Conservation (phyloP, 2,113 vertebrate species). For the Muntiacus muntjak region DNA sequence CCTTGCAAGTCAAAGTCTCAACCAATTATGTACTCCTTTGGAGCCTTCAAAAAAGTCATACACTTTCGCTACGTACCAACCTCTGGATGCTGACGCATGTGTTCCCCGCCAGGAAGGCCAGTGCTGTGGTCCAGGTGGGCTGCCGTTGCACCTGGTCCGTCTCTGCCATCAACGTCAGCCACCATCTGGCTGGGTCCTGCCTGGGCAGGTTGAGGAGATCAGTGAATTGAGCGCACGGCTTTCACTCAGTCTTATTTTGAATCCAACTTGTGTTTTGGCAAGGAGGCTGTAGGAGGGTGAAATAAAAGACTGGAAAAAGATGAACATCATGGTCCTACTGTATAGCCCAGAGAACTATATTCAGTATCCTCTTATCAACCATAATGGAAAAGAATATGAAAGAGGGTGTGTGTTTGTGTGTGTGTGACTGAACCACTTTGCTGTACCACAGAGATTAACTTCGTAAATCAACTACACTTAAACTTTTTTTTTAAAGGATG, state of each 20-base stretch:
- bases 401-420: not conserved
- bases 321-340: not conserved
- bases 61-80: rapidly evolving
- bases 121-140: rapidly evolving
- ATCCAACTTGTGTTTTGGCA: not conserved
- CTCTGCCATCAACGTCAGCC: rapidly evolving
- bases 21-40: not conserved
- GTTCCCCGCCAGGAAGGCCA: rapidly evolving
- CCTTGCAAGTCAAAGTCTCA: not conserved
- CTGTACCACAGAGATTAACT: not conserved
- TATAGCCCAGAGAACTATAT: not conserved
- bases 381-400: not conserved
- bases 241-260: not conserved
- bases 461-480: not conserved
- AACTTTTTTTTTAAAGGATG: not conserved
- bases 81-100: rapidly evolving
- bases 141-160: rapidly evolving
- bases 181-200: rapidly evolving
- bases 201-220: rapidly evolving
- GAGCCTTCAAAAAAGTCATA: not conserved
- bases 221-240: rapidly evolving
- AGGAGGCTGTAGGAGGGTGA: not conserved
- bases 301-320: not conserved
- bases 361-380: not conserved
- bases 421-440: not conserved